phyloP scores from a whole-genome alignment of 64 coral and sea anemone genomes.

The Cladopsammia gracilis region DNA sequence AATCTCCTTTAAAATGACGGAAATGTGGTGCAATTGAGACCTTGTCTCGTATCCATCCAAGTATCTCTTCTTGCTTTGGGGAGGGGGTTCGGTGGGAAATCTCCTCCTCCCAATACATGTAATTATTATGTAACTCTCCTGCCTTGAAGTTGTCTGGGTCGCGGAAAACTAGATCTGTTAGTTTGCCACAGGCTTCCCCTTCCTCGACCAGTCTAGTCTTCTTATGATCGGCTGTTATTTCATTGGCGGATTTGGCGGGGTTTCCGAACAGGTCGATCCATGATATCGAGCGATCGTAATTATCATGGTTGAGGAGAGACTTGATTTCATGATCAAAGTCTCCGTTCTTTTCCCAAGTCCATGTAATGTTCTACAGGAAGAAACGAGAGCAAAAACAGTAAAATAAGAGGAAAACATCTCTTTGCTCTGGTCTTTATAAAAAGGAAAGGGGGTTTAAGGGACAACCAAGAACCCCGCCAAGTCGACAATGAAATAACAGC shows the following conservation, averaged over 20 bases:
- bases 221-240: too few species aligned
- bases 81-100: too few species aligned
- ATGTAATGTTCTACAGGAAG: background rate
- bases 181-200: too few species aligned
- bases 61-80: too few species aligned
- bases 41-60: too few species aligned
- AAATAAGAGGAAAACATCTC: background rate
- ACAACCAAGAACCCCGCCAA: background rate
- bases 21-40: conserved; percentile 33
- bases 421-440: background rate
- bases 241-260: too few species aligned
- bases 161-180: too few species aligned
- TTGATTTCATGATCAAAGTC: background rate
- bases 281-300: background rate
- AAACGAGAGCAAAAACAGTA: too few species aligned
- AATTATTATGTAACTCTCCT: too few species aligned
- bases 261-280: background rate
- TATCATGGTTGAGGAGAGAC: background rate
- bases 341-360: conserved; percentile 1
- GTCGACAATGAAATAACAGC: conserved; percentile 22
- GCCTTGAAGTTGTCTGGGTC: too few species aligned
- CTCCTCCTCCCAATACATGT: too few species aligned
- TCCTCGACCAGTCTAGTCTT: too few species aligned
- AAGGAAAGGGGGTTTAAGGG: background rate
- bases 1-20: conserved; percentile 19